Conservation (phyloP, 2,113 vertebrate species). For the Apteryx mantelli region DNA sequence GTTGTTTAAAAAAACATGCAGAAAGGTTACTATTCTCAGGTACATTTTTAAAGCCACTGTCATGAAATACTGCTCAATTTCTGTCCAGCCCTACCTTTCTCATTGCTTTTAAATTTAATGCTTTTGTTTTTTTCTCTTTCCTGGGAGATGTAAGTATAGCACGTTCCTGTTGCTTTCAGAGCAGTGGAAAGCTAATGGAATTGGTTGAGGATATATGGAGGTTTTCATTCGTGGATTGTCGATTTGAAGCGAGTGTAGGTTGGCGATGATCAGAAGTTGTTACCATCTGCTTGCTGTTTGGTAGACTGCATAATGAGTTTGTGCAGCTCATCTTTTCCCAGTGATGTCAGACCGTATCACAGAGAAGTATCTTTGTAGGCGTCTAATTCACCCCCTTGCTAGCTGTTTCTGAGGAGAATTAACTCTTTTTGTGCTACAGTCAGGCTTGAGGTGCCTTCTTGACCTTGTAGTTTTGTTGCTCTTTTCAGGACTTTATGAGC, state of each 20-base stretch:
- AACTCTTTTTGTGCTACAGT: not conserved
- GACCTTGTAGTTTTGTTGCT: not conserved
- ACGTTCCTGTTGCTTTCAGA: not conserved
- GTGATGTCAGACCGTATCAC: conserved; percentile 36
- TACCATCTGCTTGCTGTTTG: conserved; percentile 61
- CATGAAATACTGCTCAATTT: not conserved
- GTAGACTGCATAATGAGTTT: conserved; percentile 49
- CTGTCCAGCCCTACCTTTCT: not conserved
- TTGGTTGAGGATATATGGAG: not conserved
- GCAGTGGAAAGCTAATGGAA: not conserved
- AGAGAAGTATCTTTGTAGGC: conserved; percentile 37
- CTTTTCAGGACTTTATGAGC: not conserved
- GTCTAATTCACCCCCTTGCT: not conserved
- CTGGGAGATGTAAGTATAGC: not conserved
- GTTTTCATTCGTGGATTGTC: conserved; percentile 38
- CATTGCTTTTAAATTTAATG: not conserved
- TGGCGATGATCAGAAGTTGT: conserved; percentile 51
- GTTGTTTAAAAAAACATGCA: not conserved
- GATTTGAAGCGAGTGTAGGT: conserved; percentile 37
- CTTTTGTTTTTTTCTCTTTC: not conserved
- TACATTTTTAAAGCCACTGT: not conserved
- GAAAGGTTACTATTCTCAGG: not conserved
- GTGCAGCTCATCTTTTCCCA: conserved; percentile 44
- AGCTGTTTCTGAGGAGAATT: conserved; percentile 18
- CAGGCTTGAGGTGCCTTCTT: not conserved